Percentiles rank a stretch among this genome's conserved stretches.
These are phyloP conservation scores for Drosophila bocqueti DNA, from an alignment of 1,140 invertebrate genomes.

Conservation along the genomic window DNA sequence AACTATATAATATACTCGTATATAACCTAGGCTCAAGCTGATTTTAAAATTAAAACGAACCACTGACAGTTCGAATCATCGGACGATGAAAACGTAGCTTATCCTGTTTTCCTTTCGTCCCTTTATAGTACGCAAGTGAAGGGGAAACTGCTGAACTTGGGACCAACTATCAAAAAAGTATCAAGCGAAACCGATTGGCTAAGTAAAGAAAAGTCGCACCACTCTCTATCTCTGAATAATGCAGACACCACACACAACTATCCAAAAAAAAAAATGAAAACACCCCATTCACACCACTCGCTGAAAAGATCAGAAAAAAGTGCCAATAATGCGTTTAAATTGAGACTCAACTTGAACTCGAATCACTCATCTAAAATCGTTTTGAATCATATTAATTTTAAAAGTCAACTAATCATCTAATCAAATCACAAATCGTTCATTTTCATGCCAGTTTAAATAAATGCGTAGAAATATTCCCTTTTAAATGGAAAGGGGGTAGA, in stretches of 20 bases:
- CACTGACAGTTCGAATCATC: constrained; percentile 55
- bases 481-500: background rate
- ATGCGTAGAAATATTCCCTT: background rate
- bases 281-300: constrained; percentile 30
- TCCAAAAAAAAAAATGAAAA: background rate
- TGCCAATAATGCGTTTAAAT: constrained; percentile 65
- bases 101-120: constrained; percentile 53
- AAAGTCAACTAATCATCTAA: constrained; percentile 14
- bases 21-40: constrained; percentile 40
- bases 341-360: constrained; percentile 12
- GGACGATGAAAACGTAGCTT: constrained; percentile 51
- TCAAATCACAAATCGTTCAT: background rate
- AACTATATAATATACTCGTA: background rate
- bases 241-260: background rate
- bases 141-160: constrained; percentile 54
- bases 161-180: constrained; percentile 50
- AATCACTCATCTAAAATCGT: constrained; percentile 10
- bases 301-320: constrained; percentile 36
- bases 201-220: constrained; percentile 64
- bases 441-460: background rate
- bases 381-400: background rate
- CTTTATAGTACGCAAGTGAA: constrained; percentile 78
- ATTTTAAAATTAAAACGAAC: constrained; percentile 58
- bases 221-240: constrained; percentile 9
- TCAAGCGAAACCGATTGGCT: constrained; percentile 69